A percentile compares a stretch with the other conserved stretches of the same genome.
Evolutionary conservation across 2,888 invertebrate species (phyloP).

Genomic region (Agonum fuliginosum): DNA sequence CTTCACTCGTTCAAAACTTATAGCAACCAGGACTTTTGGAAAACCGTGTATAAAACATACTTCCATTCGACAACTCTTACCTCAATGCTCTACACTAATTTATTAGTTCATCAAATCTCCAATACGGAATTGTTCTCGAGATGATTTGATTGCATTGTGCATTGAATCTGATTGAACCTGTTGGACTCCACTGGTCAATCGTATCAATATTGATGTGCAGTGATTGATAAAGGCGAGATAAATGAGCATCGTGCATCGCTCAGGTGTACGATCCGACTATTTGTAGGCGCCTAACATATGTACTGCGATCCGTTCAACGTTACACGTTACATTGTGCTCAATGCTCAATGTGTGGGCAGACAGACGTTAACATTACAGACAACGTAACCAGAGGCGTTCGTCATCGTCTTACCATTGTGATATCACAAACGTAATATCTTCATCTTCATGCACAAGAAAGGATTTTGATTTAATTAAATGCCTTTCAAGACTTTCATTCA

Average conservation of each 20-base stretch:
- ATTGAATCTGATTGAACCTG: neutral
- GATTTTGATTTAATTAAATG: constrained; percentile 33
- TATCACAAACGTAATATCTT: constrained; percentile 33
- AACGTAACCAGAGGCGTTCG: constrained; percentile 12
- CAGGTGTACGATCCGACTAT: constrained; percentile 39
- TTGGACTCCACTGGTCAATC: constrained; percentile 14
- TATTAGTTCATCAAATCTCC: too few species aligned
- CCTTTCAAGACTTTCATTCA: neutral
- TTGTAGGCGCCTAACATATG: constrained; percentile 44
- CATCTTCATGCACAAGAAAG: neutral
- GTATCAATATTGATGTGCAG: constrained; percentile 48
- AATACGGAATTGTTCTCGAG: neutral
- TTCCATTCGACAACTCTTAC: too few species aligned
- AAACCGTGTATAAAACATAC: too few species aligned
- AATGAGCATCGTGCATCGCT: constrained; percentile 43
- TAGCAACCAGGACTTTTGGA: too few species aligned
- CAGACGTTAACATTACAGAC: constrained; percentile 31
- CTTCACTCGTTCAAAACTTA: too few species aligned
- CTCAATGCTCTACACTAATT: too few species aligned
- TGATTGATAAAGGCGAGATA: constrained; percentile 54
- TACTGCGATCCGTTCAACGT: constrained; percentile 21
- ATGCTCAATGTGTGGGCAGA: constrained; percentile 41
- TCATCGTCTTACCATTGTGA: neutral
- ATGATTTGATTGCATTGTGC: neutral
- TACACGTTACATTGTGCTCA: neutral